Conservation (phyloP, 1,140 invertebrate species). For the Agrilus planipennis region DNA sequence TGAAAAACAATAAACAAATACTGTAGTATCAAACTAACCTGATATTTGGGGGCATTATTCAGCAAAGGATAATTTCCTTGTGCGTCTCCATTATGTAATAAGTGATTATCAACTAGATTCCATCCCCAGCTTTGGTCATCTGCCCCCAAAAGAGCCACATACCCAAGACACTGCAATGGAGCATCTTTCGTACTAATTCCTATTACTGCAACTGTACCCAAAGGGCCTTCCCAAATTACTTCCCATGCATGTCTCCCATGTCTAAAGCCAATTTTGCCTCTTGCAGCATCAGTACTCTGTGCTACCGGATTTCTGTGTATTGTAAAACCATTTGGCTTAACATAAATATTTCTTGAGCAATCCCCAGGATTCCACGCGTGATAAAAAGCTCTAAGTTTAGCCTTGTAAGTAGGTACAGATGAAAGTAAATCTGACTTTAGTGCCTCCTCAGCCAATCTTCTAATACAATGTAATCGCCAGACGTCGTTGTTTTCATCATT, state of each 20-base stretch:
- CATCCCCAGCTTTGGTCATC: slow-evolving; percentile 98
- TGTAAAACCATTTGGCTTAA: slow-evolving; percentile 95
- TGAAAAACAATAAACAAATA: slow-evolving; percentile 4
- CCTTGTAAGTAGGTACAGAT: slow-evolving; percentile 82
- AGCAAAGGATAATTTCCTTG: slow-evolving; percentile 91
- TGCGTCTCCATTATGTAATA: slow-evolving; percentile 92
- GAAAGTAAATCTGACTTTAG: slow-evolving; percentile 85
- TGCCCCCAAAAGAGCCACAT: slow-evolving; percentile 85
- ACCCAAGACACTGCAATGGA: slow-evolving; percentile 80
- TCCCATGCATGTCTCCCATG: slow-evolving; percentile 95
- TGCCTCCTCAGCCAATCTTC: slow-evolving; percentile 80
- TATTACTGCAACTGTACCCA: slow-evolving; percentile 91
- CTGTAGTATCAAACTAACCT: slow-evolving; percentile 66
- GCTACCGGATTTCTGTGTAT: slow-evolving; percentile 94
- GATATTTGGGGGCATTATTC: slow-evolving; percentile 97
- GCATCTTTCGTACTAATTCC: slow-evolving; percentile 94
- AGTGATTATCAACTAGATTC: slow-evolving; percentile 97
- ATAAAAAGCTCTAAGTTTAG: slow-evolving; percentile 86
- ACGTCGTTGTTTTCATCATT: slow-evolving; percentile 92
- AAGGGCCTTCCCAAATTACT: slow-evolving; percentile 96
- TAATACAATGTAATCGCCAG: slow-evolving; percentile 83
- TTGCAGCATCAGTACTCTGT: slow-evolving; percentile 93
- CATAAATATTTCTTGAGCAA: slow-evolving; percentile 92
- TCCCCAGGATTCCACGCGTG: slow-evolving; percentile 97
- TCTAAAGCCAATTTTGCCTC: slow-evolving; percentile 89